phyloP scores from a whole-genome alignment of 2,888 invertebrate genomes.

The Acronicta alni region DNA sequence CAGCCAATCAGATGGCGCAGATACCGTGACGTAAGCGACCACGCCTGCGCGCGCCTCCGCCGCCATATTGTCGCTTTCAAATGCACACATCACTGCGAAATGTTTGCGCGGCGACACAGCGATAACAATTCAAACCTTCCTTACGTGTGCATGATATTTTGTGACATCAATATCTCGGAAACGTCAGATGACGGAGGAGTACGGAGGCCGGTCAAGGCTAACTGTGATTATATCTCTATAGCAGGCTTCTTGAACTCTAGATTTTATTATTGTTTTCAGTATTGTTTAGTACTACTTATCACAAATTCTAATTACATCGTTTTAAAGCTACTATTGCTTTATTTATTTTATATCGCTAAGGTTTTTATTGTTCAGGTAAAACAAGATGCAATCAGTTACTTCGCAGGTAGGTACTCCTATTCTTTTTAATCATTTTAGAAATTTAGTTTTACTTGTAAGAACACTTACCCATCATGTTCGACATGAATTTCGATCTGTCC shows the following conservation, averaged over 20 bases:
- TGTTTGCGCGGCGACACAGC: constrained; percentile 56
- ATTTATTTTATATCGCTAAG: no score
- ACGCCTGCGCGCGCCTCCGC: constrained; percentile 89
- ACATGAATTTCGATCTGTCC: constrained; percentile 97
- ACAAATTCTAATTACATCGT: no score
- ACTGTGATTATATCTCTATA: constrained; percentile 48
- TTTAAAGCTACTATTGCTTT: no score
- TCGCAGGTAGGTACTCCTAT: constrained; percentile 4
- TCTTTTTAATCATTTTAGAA: background rate
- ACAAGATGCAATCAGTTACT: constrained; percentile 14
- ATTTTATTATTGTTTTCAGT: constrained; percentile 41
- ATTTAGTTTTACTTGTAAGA: constrained; percentile 6
- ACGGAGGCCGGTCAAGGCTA: constrained; percentile 65
- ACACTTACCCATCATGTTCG: constrained; percentile 95
- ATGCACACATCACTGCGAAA: constrained; percentile 67
- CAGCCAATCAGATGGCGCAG: constrained; percentile 74
- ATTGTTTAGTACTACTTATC: constrained; percentile 3
- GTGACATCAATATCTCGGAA: constrained; percentile 49
- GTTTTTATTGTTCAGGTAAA: constrained; percentile 23
- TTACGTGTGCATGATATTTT: constrained; percentile 57
- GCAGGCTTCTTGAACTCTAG: constrained; percentile 52
- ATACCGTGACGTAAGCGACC: constrained; percentile 85
- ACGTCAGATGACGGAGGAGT: constrained; percentile 56
- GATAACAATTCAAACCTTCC: constrained; percentile 66
- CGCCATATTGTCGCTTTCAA: constrained; percentile 78